Base-by-base conservation (phyloP, 2,113 vertebrate genomes). In the Pterocles gutturalis region DNA sequence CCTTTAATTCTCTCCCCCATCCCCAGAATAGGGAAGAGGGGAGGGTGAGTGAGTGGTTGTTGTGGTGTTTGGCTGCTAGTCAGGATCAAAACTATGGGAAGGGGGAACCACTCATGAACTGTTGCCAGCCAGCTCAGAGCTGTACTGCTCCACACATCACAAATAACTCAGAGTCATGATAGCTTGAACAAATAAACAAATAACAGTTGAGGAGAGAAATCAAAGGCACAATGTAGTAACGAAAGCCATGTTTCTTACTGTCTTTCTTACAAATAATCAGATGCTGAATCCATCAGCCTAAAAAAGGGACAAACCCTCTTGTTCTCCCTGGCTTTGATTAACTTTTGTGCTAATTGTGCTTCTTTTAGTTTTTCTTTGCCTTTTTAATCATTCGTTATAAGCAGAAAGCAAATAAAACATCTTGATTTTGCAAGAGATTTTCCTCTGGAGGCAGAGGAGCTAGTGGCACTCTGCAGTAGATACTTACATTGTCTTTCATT, bases 151-250 rank as follows among this genome's bases (percentile, higher is more conserved):
- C 64, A 87, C 64, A 48, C n/a, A 77, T 79, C 76, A 33, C 29
- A 89, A 89, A 33, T 94, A 91, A 93, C 70, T 97, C 83, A 94
- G 84, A 96, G 90, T 92, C 93, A 66, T 76, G 54, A 92, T 64
- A 93, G 36, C 38, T 92, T 43, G 49, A 89, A 76, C 21, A 97
- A 97, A 93, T 88, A 97, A 96, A 96, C 71, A 90, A 73, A 5
- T n/a, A 91, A 60, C 46, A 83, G 71, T 60, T 92, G 91, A 89
- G 73, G 64, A 87, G 43, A 93, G 70, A 83, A 93, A 97, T 96
- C 69, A 95, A 96, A 96, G 69, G 31, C 90, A 55, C 33, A 11
- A 36, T 29, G 38, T 43, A 72, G n/a, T 95, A 92, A 97, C 95
- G 62, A 92, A 95, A 96, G 71, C 58, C 49, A 85, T 33, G 16